These are phyloP conservation scores for Drosophila chauvacae DNA, from an alignment of 1,140 invertebrate genomes.

Conservation along the genomic window DNA sequence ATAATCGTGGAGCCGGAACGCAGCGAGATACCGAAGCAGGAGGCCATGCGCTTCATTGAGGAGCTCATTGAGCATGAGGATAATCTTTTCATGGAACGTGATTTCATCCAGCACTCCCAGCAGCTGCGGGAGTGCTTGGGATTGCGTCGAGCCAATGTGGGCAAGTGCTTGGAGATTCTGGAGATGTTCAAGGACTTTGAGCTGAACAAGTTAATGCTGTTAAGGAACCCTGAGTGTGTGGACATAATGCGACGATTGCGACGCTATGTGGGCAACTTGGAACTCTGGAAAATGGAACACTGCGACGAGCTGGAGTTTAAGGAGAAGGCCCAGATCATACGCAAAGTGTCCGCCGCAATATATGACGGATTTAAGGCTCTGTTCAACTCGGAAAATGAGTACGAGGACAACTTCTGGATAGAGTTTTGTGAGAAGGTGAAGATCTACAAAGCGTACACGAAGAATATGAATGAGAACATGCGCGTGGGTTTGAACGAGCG, in stretches of 20 bases:
- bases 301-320: constrained; percentile 87
- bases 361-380: constrained; percentile 86
- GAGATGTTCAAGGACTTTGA: constrained; percentile 87
- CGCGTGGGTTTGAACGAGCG: constrained; percentile 85
- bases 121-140: constrained; percentile 90
- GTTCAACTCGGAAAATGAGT: constrained; percentile 64
- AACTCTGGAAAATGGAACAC: constrained; percentile 89
- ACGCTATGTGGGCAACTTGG: constrained; percentile 90
- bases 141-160: constrained; percentile 88
- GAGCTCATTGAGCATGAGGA: constrained; percentile 78
- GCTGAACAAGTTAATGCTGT: constrained; percentile 91
- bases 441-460: constrained; percentile 86
- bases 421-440: constrained; percentile 86
- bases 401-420: constrained; percentile 86
- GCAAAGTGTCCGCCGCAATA: constrained; percentile 88
- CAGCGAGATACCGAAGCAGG: constrained; percentile 66
- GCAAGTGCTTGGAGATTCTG: constrained; percentile 87
- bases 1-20: constrained; percentile 86
- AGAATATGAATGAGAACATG: constrained; percentile 86
- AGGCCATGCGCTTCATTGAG: constrained; percentile 67
- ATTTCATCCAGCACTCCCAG: constrained; percentile 89
- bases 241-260: constrained; percentile 90
- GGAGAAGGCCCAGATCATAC: constrained; percentile 88
- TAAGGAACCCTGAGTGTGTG: constrained; percentile 93
- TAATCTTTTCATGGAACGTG: constrained; percentile 84